Base-by-base conservation (phyloP, 1,140 invertebrate genomes). In the Megalopta genalis region DNA sequence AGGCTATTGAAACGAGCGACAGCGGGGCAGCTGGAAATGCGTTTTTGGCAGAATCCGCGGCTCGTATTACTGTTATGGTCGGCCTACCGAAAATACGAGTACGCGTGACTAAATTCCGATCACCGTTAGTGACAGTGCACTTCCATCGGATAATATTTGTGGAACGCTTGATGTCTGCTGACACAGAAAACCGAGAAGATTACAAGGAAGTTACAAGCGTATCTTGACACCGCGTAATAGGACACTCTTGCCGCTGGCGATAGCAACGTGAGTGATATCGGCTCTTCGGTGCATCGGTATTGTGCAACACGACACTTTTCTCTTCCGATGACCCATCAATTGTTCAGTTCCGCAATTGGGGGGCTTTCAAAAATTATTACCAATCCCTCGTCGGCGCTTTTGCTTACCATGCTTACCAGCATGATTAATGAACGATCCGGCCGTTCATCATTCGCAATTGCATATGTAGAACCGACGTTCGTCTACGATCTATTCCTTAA, bases 171-270 rank as follows among this genome's bases (percentile, higher is more conserved):
- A 42, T 9, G 57, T 65, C 37, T 66, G 78, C 72, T 77, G 72
- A 85, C 73, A 67, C 42, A 10, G 82, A 84, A 77, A 77, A 25
- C 42, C 62, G 64, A 85, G 77, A 76, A 77, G 77, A 62, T 69
- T 85, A 81, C 73, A 62, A 78, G 83, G 73, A 84, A 85, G 78
- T 85, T 81, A 85, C 78, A 84, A 82, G 82, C 84, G 73, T 85
- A 75, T 52, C 54, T 84, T 69, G 78, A 85, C 82, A 49, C n/a
- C 69, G 83, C 78, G 83, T 81, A 85, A 85, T 81, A 49, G 27
- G 65, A 85, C 23, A 37, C 62, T 57, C 27, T 39, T 57, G 25
- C 42, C 71, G 66, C 60, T 49, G 18, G 23, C 7, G 52, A 66
- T 70, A 57, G 68, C 57, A 27, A 68, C 57, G 57, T 49, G 67